A percentile compares a stretch with the other conserved stretches of the same genome.
Conservation (phyloP, 2,797 vertebrate genomes). For the Euthynnus affinis region DNA sequence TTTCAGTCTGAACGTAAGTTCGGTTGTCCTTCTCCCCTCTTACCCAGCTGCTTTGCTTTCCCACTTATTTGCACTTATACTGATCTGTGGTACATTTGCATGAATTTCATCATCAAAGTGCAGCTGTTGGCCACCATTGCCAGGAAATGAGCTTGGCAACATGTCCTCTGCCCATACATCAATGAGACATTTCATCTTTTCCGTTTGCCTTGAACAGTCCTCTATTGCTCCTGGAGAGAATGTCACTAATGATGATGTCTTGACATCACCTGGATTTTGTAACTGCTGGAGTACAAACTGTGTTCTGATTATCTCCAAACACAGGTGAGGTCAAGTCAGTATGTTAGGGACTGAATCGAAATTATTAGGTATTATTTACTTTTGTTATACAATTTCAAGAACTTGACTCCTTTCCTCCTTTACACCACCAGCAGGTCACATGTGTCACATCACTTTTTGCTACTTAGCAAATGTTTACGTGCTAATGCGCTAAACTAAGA, state of each 20-base stretch:
- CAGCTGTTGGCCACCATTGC: slow-evolving; percentile 18
- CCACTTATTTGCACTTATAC: slow-evolving; percentile 8
- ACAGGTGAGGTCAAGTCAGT: neutral
- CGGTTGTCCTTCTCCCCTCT: neutral
- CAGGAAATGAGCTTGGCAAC: slow-evolving; percentile 31
- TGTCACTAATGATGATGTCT: neutral
- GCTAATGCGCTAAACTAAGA: too few relatives aligned
- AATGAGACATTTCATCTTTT: slow-evolving; percentile 30
- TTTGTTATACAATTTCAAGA: too few relatives aligned
- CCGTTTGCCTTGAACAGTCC: slow-evolving; percentile 12
- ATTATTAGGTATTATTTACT: neutral
- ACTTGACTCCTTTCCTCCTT: too few relatives aligned
- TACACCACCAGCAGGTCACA: too few relatives aligned
- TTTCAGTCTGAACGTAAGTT: neutral
- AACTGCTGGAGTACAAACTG: neutral
- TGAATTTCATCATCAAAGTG: slow-evolving; percentile 58
- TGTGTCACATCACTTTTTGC: too few relatives aligned
- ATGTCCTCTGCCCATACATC: slow-evolving; percentile 27
- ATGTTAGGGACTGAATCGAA: neutral
- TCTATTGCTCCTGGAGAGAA: neutral
- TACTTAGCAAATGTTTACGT: too few relatives aligned
- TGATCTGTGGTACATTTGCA: slow-evolving; percentile 31
- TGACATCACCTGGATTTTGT: neutral
- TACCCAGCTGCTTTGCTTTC: neutral
- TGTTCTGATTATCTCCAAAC: neutral